Conservation (phyloP, 2,888 invertebrate genomes). For the Listrodromus nycthemerus region DNA sequence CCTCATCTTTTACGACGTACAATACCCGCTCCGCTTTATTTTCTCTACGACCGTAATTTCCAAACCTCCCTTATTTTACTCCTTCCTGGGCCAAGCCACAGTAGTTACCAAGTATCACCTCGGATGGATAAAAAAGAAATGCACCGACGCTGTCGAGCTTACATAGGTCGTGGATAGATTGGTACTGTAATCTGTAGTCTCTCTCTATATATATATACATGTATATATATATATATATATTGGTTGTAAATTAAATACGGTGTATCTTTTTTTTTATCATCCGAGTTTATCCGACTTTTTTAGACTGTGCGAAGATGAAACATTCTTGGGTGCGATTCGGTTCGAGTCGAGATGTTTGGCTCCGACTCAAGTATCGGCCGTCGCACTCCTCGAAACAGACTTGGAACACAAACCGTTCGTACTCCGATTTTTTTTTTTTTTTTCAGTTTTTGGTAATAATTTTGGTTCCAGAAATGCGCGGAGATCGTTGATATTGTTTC, state of each 20-base stretch:
- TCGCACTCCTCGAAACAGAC: conserved; percentile 74
- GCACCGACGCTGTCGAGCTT: not conserved
- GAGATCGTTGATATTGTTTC: not conserved
- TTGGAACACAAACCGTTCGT: conserved; percentile 55
- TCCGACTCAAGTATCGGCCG: conserved; percentile 75
- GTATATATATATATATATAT: not conserved
- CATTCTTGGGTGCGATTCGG: conserved; percentile 26
- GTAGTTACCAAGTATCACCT: conserved; percentile 2
- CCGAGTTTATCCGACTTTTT: not conserved
- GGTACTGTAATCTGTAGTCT: not conserved
- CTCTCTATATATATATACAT: not conserved
- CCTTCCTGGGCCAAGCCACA: not conserved
- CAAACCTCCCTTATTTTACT: conserved; percentile 15
- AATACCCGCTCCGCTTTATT: not conserved
- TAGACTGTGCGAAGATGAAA: conserved; percentile 34
- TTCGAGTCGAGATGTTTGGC: conserved; percentile 77
- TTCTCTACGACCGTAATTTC: not conserved
- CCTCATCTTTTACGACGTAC: conserved; percentile 11
- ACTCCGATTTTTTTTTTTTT: conserved; percentile 19
- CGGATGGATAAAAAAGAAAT: conserved; percentile 3
- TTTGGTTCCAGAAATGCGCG: not conserved
- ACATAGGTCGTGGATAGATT: not conserved
- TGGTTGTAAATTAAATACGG: not conserved
- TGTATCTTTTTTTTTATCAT: conserved; percentile 26
- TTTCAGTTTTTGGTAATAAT: not conserved